Base-by-base conservation (phyloP, 2,888 invertebrate genomes). In the Tenthredo mesomela region DNA sequence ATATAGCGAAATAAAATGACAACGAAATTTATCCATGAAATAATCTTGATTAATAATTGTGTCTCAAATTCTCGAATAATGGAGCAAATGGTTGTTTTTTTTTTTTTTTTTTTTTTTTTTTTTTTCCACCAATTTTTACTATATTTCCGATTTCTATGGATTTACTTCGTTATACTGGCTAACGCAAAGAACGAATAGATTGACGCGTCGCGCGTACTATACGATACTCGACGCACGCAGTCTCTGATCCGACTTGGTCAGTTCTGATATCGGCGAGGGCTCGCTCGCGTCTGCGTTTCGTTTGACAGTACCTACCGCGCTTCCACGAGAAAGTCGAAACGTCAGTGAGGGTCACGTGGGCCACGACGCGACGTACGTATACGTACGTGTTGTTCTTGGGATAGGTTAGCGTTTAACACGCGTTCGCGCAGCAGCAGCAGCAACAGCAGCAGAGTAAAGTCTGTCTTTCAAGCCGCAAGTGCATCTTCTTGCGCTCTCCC, bases 251-350 rank as follows among this genome's bases (percentile, higher is more conserved):
- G 47, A 33, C 77, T 77, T 77, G 77, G 77, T 47, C 50, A 77
- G 77, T 50, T 77, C 77, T 77, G 77, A 50, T 77, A 77, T 77
- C 77, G 77, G 54, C 77, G 77, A 77, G 77, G 77, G 77, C 77
- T 50, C 77, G 77, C 47, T 29, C 77, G 77, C 77, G 77, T 77
- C 77, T 77, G 77, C 77, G 77, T 77, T 77, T 77, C 73, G 43
- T 73, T 43, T 43, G 43, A 25, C 73, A 37, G 77, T 50, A 25
- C 50, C 43, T 71, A 25, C 75, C 15, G 50, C 33, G 47, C 29
- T 33, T 25, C 33, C 33, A 50, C 77, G 77, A 77, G 77, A 77
- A 77, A 77, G 77, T 77, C 29, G 67, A 73, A 77, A 77, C 77
- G 77, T 77, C 77, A 77, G 77, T 77, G 77, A 54, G 47, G 54